Evolutionary conservation across 37 sponge, comb jelly and placozoan genomes (phyloP), one percentile per base, ranked within the genome.

Genomic region (Aplysina aerophoba): DNA sequence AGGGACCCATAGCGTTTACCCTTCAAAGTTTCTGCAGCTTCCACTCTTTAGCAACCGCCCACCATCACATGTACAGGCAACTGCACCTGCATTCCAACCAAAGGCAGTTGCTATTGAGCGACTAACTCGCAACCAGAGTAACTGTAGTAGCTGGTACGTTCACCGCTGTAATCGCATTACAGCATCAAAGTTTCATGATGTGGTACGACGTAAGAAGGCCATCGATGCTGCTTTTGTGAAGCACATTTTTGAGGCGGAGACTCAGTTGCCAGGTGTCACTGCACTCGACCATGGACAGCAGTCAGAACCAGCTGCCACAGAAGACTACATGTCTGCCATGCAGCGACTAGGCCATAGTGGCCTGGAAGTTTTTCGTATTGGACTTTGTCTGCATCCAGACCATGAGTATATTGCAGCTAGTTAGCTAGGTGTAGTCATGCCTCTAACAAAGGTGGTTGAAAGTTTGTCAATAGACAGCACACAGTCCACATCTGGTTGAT

Each of bases 401-500:
- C 59, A 58, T 19, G 59, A 58, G 59, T 58, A 58, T 19, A 58
- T 58, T 58, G 59, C 59, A 58, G 59, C 59, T 58, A 58, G 59
- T 58, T 19, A 15, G 59, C 17, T 20, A 15, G n/a, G n/a, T n/a
- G n/a, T n/a, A n/a, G n/a, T n/a, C n/a, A n/a, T n/a, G n/a, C n/a
- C n/a, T n/a, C n/a, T n/a, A 68, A 25, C 20, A 77, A 17, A 53
- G 77, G 77, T 36, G 30, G 30, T 24, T 40, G 44, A 38, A 74
- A 74, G 35, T 74, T 74, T 12, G 37, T 74, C 15, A 74, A 40
- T 38, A 74, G 13, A 15, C 77, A 74, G 15, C 77, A 74, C 22
- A 74, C 44, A 74, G 77, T 40, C 77, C 77, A 74, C 12, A 74
- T 38, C 16, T 74, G 77, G 16, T 74, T 74, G 15, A 40, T 40